Percentiles rank a stretch among this genome's conserved stretches.
Evolutionary conservation across 2,113 vertebrate species (phyloP).

Genomic region (Cervus canadensis): DNA sequence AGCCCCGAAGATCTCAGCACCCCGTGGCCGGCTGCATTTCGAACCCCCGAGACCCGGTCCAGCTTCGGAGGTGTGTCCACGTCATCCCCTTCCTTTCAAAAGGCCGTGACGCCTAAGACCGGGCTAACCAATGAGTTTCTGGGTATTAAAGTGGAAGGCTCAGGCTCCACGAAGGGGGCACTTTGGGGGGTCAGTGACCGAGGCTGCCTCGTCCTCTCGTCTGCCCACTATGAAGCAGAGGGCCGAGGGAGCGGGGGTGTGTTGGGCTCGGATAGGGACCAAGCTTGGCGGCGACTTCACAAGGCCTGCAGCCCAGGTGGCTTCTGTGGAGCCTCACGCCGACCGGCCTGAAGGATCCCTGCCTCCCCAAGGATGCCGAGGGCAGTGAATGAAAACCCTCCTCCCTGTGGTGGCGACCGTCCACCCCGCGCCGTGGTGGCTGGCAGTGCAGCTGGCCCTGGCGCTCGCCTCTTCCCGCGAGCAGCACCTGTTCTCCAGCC

Average conservation of each 20-base stretch:
- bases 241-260: not conserved
- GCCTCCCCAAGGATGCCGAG: slow-evolving; percentile 31
- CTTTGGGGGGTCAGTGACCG: slow-evolving; percentile 48
- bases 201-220: slow-evolving; percentile 73
- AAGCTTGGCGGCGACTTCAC: slow-evolving; percentile 71
- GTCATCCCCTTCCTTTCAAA: not conserved
- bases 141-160: slow-evolving; percentile 61
- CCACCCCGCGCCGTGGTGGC: slow-evolving; percentile 53
- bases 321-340: slow-evolving; percentile 78
- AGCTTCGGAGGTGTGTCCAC: not conserved
- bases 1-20: not conserved
- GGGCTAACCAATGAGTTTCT: slow-evolving; percentile 65
- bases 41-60: not conserved
- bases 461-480: slow-evolving; percentile 65
- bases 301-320: slow-evolving; percentile 77
- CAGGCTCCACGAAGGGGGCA: slow-evolving; percentile 69
- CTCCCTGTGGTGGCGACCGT: slow-evolving; percentile 73
- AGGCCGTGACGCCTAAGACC: slow-evolving; percentile 17
- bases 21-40: not conserved
- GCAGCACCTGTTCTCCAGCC: slow-evolving; percentile 65
- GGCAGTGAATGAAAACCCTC: slow-evolving; percentile 40
- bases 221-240: slow-evolving; percentile 74
- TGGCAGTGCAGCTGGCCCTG: slow-evolving; percentile 34
- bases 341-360: slow-evolving; percentile 70
- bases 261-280: slow-evolving; percentile 61